phyloP scores from a whole-genome alignment of 1,140 invertebrate species.

The Drosophila nigrodunni region DNA sequence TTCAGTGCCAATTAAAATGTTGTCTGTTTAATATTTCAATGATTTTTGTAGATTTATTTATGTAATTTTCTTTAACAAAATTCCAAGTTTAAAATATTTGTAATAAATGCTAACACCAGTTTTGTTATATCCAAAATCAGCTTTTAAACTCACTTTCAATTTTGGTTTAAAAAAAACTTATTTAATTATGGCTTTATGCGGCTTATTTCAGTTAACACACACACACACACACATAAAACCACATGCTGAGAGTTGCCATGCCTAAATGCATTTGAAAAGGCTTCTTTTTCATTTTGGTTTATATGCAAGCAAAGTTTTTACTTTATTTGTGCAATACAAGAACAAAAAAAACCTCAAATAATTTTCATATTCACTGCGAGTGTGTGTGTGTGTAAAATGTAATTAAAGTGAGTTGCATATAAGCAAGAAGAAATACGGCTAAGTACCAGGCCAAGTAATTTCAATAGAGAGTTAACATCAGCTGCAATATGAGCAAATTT shows the following conservation, averaged over 20 bases:
- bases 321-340: constrained; percentile 17
- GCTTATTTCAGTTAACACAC: constrained; percentile 59
- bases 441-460: constrained; percentile 47
- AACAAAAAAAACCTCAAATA: constrained; percentile 39
- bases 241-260: constrained; percentile 21
- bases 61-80: background rate
- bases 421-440: constrained; percentile 32
- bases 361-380: constrained; percentile 25
- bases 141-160: constrained; percentile 26
- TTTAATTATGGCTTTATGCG: constrained; percentile 70
- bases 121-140: constrained; percentile 22
- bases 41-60: background rate
- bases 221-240: constrained; percentile 19
- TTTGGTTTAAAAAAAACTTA: constrained; percentile 39
- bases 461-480: constrained; percentile 18
- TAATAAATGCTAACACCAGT: constrained; percentile 1
- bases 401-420: constrained; percentile 42
- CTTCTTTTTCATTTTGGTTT: constrained; percentile 61
- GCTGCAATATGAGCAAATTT: constrained; percentile 48
- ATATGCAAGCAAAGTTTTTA: constrained; percentile 39
- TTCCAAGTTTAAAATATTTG: background rate
- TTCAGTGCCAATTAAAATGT: too few relatives aligned
- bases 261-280: constrained; percentile 62
- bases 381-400: constrained; percentile 49
- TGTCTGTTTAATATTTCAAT: too few relatives aligned